These are phyloP conservation scores for Halocaridina rubra DNA, from an alignment of 2,888 invertebrate species.

Conservation along the genomic window DNA sequence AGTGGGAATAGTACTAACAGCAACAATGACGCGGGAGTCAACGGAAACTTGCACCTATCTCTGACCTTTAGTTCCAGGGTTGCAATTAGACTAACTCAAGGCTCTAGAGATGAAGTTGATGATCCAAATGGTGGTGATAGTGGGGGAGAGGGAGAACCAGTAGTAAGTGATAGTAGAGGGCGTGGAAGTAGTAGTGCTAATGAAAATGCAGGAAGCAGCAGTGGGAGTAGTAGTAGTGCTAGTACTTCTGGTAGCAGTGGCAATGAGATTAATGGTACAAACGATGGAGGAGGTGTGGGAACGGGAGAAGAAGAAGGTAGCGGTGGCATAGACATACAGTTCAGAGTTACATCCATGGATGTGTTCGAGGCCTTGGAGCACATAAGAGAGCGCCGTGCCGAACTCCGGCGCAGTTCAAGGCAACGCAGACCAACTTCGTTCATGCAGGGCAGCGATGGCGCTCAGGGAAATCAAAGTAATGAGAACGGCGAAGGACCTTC, in stretches of 20 bases:
- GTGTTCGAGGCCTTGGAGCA: conserved; percentile 79
- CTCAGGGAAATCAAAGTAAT: neutral
- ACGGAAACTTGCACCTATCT: conserved; percentile 41
- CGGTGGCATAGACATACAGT: conserved; percentile 66
- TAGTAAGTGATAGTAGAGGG: neutral
- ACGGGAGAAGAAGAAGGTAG: conserved; percentile 21
- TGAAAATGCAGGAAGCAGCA: neutral
- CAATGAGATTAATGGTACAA: neutral
- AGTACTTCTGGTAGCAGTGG: neutral
- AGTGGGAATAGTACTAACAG: conserved; percentile 3
- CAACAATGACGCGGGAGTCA: conserved; percentile 6
- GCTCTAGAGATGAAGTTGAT: conserved; percentile 45
- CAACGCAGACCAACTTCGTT: conserved; percentile 16
- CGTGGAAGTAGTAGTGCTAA: neutral
- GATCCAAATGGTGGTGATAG: conserved; percentile 21
- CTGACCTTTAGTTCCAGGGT: conserved; percentile 51
- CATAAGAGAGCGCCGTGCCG: conserved; percentile 71
- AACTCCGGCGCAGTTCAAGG: conserved; percentile 46
- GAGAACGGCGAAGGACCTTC: neutral
- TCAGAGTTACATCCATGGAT: conserved; percentile 72
- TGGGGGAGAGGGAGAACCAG: conserved; percentile 12
- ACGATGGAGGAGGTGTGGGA: conserved; percentile 39
- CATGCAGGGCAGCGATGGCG: neutral
- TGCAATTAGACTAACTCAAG: conserved; percentile 47
- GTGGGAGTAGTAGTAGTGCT: neutral